Base-by-base conservation (phyloP, 1,140 invertebrate species). In the Drosophila pandora region DNA sequence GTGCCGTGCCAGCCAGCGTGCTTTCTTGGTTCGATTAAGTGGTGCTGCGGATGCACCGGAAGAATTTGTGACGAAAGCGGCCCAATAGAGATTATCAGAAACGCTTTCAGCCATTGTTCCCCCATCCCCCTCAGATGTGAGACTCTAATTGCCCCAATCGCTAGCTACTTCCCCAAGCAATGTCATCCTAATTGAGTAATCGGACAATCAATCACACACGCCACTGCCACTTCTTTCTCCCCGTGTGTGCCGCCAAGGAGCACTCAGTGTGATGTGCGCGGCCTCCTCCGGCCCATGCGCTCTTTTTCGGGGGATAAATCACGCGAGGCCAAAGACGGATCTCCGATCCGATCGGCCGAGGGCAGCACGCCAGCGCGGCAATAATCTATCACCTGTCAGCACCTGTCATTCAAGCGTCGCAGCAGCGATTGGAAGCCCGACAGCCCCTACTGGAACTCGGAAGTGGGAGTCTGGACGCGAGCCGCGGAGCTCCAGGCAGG, bases 371-470 rank as follows among this genome's bases (percentile, higher is more conserved):
- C 71, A 79, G 74, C 79, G 88, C 71, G 72, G 74, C 79, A 88
- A 90, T 89, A 90, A 90, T 90, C 89, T 90, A 90, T 90, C 89
- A 90, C 89, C 89, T 90, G 89, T 90, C 89, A 90, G 89, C 90
- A 90, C 84, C 89, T 90, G 89, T 90, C 89, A 90, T 90, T 90
- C 84, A 90, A 71, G 89, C 89, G 81, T 90, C 79, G 79, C 88
- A 82, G 83, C 57, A 76, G 80, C 84, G 80, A 90, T 90, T 90
- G 88, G 83, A 79, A 90, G 87, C 12, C 45, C 61, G 3, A 43
- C 67, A 58, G 76, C 76, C 76, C 65, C 63, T 73, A 61, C 77
- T 59, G 71, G 43, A 56, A 55, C 28, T 63, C 32, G 32, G 32
- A 34, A 34, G 32, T 10, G 34, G 34, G 34, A 37, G 10, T 2